Conservation (phyloP, 2,888 invertebrate genomes). For the Apoda limacodes region DNA sequence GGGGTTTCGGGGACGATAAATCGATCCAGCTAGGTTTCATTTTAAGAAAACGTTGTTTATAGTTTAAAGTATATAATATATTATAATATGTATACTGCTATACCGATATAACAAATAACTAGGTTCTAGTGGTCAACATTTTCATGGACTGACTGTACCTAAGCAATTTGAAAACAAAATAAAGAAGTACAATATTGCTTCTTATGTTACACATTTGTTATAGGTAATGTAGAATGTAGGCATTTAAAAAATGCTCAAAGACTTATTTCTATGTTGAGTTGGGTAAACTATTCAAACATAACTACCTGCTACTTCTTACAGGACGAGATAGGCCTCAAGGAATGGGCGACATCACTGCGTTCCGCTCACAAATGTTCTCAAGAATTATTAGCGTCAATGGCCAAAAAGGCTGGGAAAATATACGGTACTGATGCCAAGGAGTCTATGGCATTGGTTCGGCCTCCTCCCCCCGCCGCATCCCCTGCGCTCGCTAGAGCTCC, state of each 20-base stretch:
- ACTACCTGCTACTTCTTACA: slow-evolving; percentile 33
- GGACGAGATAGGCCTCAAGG: slow-evolving; percentile 98
- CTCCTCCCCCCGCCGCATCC: slow-evolving; percentile 30
- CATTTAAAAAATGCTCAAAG: neutral
- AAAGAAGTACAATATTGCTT: too few relatives aligned
- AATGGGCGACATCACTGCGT: slow-evolving; percentile 96
- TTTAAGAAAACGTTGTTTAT: too few relatives aligned
- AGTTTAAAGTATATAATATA: too few relatives aligned
- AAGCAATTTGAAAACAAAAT: too few relatives aligned
- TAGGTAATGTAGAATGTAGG: too few relatives aligned
- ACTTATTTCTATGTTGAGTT: neutral
- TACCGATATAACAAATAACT: too few relatives aligned
- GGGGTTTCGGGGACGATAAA: too few relatives aligned
- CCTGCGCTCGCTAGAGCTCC: slow-evolving; percentile 39
- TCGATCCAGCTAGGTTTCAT: too few relatives aligned
- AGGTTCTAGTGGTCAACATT: too few relatives aligned
- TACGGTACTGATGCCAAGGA: slow-evolving; percentile 84
- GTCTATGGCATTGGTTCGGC: slow-evolving; percentile 30
- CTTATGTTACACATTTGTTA: too few relatives aligned
- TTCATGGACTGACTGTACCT: slow-evolving; percentile 2
- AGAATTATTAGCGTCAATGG: slow-evolving; percentile 97
- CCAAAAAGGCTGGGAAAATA: slow-evolving; percentile 98
- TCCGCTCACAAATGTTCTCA: slow-evolving; percentile 96
- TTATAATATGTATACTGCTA: too few relatives aligned
- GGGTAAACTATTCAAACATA: neutral